Evolutionary conservation across 2,797 vertebrate genomes (phyloP), one percentile per base, ranked within the genome.

Genomic region (Notamacropus eugenii): DNA sequence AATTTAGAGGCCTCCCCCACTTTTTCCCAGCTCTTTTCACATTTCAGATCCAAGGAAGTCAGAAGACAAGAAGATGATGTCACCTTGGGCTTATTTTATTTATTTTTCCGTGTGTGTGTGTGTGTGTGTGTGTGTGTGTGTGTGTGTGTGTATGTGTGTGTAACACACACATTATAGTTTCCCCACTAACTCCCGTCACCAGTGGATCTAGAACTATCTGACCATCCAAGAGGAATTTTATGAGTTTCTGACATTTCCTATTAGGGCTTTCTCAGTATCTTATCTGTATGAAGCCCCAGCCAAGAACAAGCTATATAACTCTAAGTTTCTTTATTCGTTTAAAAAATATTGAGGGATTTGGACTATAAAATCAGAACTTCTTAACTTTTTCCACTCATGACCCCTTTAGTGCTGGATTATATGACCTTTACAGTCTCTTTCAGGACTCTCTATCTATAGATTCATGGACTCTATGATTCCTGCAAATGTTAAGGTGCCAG

Each of bases 1-100:
- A 97, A 82, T 12, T 19, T 29, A 55, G 34, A 4, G 22, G 56
- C 31, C 87, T 55, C 56, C 22, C 55, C 55, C 13, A 28, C 34
- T 82, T 92, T 4, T 22, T 94, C 93, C 54, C 56, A 87, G 24
- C 9, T 87, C 74, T 50, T 87, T 87, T 87, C 74, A 87, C 40
- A 50, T 87, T 87, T 87, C 3, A 50, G 74, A 46, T 87, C 40
- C 40, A 46, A 87, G 74, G 40, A 46, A 87, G 40, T 82, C 67
- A 82, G n/a, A 82, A 46, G 67, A 82, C 67, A 50, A 87, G 22
- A 87, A 87, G 40, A 50, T 27, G 24, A 50, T 6, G 4, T 87
- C 74, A 87, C 74, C 74, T 87, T 87, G 74, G 67, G n/a, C n/a
- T 82, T 82, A 82, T 82, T 82, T 82, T 82, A 82, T 74, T 74